Evolutionary conservation across 2,888 invertebrate species (phyloP), one percentile per base, ranked within the genome.

Genomic region (Caenorhabditis zanzibari): DNA sequence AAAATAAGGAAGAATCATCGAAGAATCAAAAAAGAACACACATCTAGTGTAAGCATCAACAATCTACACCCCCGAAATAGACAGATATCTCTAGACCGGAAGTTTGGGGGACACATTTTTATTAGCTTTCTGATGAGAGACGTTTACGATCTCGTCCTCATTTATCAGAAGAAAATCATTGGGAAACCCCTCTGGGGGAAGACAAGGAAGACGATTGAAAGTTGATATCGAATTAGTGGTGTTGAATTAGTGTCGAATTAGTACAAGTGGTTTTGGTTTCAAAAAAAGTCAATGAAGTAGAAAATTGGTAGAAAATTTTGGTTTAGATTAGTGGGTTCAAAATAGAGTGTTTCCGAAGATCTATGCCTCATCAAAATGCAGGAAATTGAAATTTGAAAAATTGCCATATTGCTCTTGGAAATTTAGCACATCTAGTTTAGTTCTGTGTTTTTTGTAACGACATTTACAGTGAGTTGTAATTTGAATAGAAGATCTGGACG

Each of bases 41-140:
- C 32, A 56, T 14, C 26, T 16, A 66, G 5, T 10, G 38, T 28
- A 44, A 64, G 32, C 64, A 52, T 66, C 52, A 56, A 66, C 44
- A 44, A 47, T 22, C 47, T 54, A 16, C 16, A 26, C n/a, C n/a
- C 56, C 71, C 54, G 32, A 71, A 72, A 72, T 79, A 79, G 79
- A 77, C 44, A 63, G 35, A 68, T 54, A 35, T 22, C 38, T 49
- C 28, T 24, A 64, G 71, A 72, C 79, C 79, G 79, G 79, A 72
- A 79, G 52, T 71, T 7, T 44, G 26, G 19, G n/a, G 32, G 41
- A 63, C 38, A 63, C 38, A 47, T 47, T 47, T 64, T 75, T 68
- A 56, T 71, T 79, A 63, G 56, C 71, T 56, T 71, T 47, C 44
- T 47, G 38, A 22, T 47, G 2, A 35, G 2, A 35, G 61, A 56